Base-by-base conservation (phyloP, 2,797 vertebrate species). In the Pseudotriccus pelzelni region DNA sequence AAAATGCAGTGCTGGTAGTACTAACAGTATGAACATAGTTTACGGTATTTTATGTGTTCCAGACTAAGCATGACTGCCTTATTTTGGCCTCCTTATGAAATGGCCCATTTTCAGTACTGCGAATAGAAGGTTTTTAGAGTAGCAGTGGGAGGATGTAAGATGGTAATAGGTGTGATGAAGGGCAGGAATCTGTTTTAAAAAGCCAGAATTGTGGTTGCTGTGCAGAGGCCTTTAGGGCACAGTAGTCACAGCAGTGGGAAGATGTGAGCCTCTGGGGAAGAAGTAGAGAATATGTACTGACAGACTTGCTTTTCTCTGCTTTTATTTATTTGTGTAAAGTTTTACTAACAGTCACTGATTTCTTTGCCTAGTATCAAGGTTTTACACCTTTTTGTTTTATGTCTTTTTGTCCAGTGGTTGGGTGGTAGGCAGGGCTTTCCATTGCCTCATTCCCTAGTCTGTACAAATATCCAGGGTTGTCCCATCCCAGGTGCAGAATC, bases 71-170 rank as follows among this genome's bases (percentile, higher is more conserved):
- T 1, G 43, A 25, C 43, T 79, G 72, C 72, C 67, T 95, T 83
- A 19, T 50, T 86, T 52, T 91, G 60, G 17, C 75, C 82, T 83
- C 41, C 72, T 93, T 87, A 89, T 85, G 89, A 83, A 87, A 79
- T 89, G 30, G 22, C 39, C 77, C 16, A 1, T 93, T 93, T 59
- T 62, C 59, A 87, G 23, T 63, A 18, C 59, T 34, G n/a, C 41
- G 70, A 79, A 78, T 50, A 77, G 82, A 67, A 60, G 59, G 30
- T 8, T 21, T 41, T 89, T 68, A 68, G 73, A 80, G 60, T 6
- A 89, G 70, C 84, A 76, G 68, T 74, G 79, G 37, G 75, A 95
- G 60, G 81, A 36, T 74, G 60, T 67, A 67, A 70, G 20, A 44
- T 77, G 67, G 68, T 83, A 77, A 56, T 49, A 63, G 64, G 43